A percentile compares a stretch with the other conserved stretches of the same genome.
These are phyloP conservation scores for Pomacea maculata DNA, from an alignment of 1,140 invertebrate species.

Conservation along the genomic window DNA sequence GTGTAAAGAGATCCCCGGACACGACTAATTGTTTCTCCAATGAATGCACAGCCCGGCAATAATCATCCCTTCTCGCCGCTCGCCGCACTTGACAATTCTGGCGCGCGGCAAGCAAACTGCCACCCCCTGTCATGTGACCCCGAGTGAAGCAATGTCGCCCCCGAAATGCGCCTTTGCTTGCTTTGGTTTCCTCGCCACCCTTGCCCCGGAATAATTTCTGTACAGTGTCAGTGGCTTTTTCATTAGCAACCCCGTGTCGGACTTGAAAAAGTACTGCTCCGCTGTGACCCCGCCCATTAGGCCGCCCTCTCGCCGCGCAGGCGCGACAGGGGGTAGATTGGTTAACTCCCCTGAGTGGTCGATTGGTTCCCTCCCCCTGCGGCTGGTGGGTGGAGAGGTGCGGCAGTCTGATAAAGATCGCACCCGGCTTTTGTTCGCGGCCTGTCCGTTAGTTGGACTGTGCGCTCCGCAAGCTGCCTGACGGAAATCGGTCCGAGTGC, in stretches of 20 bases:
- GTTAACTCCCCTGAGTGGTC: conserved; percentile 4
- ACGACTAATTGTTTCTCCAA: conserved; percentile 10
- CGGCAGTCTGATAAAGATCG: neutral
- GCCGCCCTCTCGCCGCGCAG: neutral
- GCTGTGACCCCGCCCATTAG: neutral
- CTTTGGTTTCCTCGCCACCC: too few relatives aligned
- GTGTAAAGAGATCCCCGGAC: conserved; percentile 9
- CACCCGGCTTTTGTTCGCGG: conserved; percentile 1
- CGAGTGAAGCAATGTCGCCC: neutral
- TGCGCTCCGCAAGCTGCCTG: neutral
- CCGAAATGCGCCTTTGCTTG: too few relatives aligned
- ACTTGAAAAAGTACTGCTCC: neutral
- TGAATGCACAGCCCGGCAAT: conserved; percentile 9
- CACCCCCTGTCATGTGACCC: neutral
- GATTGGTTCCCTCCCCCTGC: conserved; percentile 2
- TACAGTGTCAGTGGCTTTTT: conserved; percentile 5
- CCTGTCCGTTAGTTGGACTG: neutral
- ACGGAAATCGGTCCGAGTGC: too few relatives aligned
- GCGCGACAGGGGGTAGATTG: conserved; percentile 25
- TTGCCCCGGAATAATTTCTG: conserved; percentile 5
- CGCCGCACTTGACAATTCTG: neutral
- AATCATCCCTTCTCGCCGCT: conserved; percentile 8
- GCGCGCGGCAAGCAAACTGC: conserved; percentile 5
- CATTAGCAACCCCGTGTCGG: neutral
- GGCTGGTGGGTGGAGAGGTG: neutral